Evolutionary conservation across 2,113 vertebrate genomes (phyloP).

Genomic region (Python bivittatus): DNA sequence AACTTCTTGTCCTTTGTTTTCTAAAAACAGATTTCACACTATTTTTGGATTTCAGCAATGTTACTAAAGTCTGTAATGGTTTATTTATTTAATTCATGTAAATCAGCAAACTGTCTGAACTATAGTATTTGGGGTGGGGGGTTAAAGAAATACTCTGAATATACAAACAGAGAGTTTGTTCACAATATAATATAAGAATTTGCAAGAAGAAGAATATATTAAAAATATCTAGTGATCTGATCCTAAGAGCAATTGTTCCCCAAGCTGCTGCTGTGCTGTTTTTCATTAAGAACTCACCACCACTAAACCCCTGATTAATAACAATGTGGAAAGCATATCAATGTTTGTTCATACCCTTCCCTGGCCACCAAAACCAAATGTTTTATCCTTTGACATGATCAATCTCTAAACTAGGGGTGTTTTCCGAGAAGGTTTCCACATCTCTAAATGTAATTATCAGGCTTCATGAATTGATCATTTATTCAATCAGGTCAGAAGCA

Average conservation of each 20-base stretch:
- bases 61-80: conserved; percentile 32
- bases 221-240: not conserved
- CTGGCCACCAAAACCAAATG: not conserved
- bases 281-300: not conserved
- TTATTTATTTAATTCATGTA: conserved; percentile 41
- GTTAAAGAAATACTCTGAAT: not conserved
- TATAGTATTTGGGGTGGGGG: not conserved
- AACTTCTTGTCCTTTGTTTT: conserved; percentile 25
- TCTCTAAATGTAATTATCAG: not conserved
- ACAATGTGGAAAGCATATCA: not conserved
- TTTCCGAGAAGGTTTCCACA: not conserved
- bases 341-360: not conserved
- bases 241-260: not conserved
- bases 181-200: conserved; percentile 45
- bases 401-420: not conserved
- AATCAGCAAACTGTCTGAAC: not conserved
- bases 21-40: conserved; percentile 39
- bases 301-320: not conserved
- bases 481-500: not conserved
- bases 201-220: not conserved
- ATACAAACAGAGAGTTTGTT: conserved; percentile 25
- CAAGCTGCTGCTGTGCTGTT: not conserved
- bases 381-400: not conserved
- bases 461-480: not conserved
- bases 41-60: conserved; percentile 29